Base-by-base conservation (phyloP, 2,888 invertebrate genomes). In the Protophormia terraenovae region DNA sequence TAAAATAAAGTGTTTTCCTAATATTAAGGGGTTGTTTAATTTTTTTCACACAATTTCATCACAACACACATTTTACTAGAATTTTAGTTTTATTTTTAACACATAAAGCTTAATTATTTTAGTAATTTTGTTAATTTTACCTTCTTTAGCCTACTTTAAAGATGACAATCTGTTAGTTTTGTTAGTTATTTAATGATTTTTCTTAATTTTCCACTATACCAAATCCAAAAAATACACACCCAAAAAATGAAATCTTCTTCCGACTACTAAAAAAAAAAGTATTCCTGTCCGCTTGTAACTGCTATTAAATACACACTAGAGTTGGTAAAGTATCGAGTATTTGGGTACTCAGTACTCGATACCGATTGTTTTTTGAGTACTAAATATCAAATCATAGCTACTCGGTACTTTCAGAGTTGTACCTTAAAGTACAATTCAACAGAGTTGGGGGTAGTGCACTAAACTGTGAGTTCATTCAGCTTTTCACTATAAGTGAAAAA, bases 221-320 rank as follows among this genome's bases (percentile, higher is more conserved):
- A 55, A 41, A 24, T 12, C 22, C n/a, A 19, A 64, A 75, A 71
- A 35, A 83, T 85, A 85, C 85, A 85, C 85, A 85, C 85, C 85
- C 85, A 85, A 85, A n/a, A n/a, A 71, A 27, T 45, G 7, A 69
- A 71, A 73, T 47, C 8, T 69, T 76, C 22, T 73, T 58, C 67
- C 38, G 24, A 41, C 77, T 38, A 12, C 60, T 77, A 7, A 3
- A 14, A 41, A 14, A n/a, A 14, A 14, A 41, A 41, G 12, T 12
- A 41, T n/a, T n/a, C 55, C 47, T 12, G 64, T 41, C 64, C 45
- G 79, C 64, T 55, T 45, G 8, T 69, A 73, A 4, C 62, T 72
- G 35, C 32, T n/a, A 35, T 22, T 41, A 72, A 79, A 71, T 79
- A 62, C 62, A 64, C 50, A 71, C 71, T 41, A 47, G 55, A 58